phyloP scores from a whole-genome alignment of 1,140 invertebrate species.

The Lepidurus arcticus region DNA sequence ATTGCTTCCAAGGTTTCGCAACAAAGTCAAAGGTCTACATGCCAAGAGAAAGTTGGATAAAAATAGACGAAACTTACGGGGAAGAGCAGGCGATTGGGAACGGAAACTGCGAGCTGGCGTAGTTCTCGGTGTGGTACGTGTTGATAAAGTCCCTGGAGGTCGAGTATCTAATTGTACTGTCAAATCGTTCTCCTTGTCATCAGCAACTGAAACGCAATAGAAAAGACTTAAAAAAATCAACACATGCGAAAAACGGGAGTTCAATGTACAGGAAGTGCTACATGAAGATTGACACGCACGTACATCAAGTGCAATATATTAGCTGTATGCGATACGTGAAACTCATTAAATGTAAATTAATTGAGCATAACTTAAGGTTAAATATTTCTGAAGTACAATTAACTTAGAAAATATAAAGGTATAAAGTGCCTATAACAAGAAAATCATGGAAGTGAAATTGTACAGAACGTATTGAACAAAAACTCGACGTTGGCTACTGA shows the following conservation, averaged over 20 bases:
- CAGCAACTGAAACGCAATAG: conserved; percentile 55
- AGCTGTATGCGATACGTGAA: too few species aligned
- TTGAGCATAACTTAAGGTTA: too few species aligned
- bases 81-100: conserved; percentile 30
- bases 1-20: conserved; percentile 8
- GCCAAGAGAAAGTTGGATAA: neutral
- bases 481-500: too few species aligned
- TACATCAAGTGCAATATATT: neutral
- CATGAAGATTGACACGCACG: neutral
- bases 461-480: too few species aligned
- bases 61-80: conserved; percentile 22
- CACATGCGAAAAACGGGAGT: too few species aligned
- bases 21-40: too few species aligned
- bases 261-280: too few species aligned
- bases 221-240: neutral
- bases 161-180: conserved; percentile 56
- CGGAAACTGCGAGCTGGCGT: conserved; percentile 57
- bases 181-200: conserved; percentile 68
- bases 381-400: too few species aligned
- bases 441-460: too few species aligned
- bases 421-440: too few species aligned
- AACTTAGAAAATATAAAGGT: too few species aligned
- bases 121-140: conserved; percentile 60
- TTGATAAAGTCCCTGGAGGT: conserved; percentile 58
- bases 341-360: too few species aligned